These are phyloP conservation scores for Mobula hypostoma DNA, from an alignment of 2,113 vertebrate genomes.

Conservation along the genomic window DNA sequence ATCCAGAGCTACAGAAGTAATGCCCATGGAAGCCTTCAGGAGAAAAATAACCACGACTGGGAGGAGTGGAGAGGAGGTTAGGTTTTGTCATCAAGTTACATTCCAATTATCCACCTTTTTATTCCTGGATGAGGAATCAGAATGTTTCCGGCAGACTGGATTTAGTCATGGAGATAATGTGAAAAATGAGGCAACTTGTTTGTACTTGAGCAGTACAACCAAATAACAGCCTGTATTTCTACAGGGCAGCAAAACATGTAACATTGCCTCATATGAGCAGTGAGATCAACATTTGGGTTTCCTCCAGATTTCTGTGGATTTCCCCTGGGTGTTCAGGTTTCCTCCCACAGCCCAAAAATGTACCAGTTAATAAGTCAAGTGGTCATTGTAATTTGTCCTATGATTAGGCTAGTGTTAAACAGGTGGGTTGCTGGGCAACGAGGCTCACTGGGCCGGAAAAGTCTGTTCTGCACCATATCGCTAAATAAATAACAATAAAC, in stretches of 20 bases:
- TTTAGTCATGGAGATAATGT: background rate
- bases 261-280: background rate
- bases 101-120: background rate
- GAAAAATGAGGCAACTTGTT: background rate
- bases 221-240: background rate
- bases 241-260: background rate
- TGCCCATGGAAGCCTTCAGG: background rate
- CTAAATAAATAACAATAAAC: too few species aligned
- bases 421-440: too few species aligned
- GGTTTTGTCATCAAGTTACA: background rate
- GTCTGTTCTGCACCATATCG: too few species aligned
- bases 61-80: background rate
- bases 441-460: too few species aligned
- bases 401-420: too few species aligned
- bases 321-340: too few species aligned
- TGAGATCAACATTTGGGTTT: background rate
- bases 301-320: too few species aligned
- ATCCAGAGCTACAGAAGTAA: background rate
- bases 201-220: background rate
- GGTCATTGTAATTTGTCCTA: too few species aligned
- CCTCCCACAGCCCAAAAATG: too few species aligned
- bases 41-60: background rate
- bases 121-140: background rate
- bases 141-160: background rate
- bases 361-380: too few species aligned